Conservation (phyloP, 2,888 invertebrate species). For the Bellardia pandia region DNA sequence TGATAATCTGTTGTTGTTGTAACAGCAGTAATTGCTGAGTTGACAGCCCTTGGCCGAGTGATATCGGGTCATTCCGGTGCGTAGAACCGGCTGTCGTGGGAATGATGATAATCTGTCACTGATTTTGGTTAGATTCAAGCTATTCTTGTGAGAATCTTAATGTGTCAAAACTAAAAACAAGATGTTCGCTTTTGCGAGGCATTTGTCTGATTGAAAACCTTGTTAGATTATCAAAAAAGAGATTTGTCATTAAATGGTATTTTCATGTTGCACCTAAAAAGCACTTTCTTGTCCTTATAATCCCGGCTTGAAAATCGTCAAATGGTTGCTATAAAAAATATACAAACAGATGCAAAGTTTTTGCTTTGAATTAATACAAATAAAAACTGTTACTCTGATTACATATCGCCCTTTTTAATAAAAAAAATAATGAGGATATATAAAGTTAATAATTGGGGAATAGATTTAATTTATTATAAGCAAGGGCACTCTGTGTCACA, state of each 20-base stretch:
- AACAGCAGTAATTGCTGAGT: too few relatives aligned
- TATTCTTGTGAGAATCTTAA: constrained; percentile 81
- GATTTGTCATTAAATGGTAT: too few relatives aligned
- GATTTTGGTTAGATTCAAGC: constrained; percentile 79
- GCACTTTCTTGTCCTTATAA: not conserved
- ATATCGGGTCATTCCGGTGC: too few relatives aligned
- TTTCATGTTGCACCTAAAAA: constrained; percentile 32
- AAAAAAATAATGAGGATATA: not conserved
- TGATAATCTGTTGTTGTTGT: too few relatives aligned
- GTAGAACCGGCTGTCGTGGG: too few relatives aligned
- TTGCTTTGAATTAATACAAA: not conserved
- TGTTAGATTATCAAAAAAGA: too few relatives aligned
- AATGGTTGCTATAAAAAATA: constrained; percentile 75
- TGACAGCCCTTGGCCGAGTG: too few relatives aligned
- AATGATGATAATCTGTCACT: constrained; percentile 82
- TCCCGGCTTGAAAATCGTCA: constrained; percentile 75
- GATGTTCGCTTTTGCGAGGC: constrained; percentile 77
- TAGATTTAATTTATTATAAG: not conserved
- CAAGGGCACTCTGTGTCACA: constrained; percentile 74
- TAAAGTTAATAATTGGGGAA: too few relatives aligned
- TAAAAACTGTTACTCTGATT: constrained; percentile 43
- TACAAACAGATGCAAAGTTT: constrained; percentile 45
- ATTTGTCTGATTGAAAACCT: constrained; percentile 77
- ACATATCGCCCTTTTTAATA: constrained; percentile 24
- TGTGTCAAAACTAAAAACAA: constrained; percentile 73